These are phyloP conservation scores for Drosophila borealis DNA, from an alignment of 2,888 invertebrate species.

Conservation along the genomic window DNA sequence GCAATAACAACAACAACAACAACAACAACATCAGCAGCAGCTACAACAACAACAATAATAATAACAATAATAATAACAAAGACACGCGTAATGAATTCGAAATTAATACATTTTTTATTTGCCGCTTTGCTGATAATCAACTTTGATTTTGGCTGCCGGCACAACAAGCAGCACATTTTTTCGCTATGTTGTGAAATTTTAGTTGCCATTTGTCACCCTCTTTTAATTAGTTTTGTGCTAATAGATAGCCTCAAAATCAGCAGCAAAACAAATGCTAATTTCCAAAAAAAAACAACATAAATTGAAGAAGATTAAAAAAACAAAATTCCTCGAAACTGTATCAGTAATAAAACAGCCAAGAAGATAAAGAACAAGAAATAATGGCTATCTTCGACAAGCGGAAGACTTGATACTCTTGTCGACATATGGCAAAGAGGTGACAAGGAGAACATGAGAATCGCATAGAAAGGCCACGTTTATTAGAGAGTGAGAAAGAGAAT, in stretches of 20 bases:
- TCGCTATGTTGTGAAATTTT: slow-evolving; percentile 4
- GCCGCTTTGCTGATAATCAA: slow-evolving; percentile 55
- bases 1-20: slow-evolving; percentile 11
- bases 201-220: slow-evolving; percentile 45
- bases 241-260: slow-evolving; percentile 34
- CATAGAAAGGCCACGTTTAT: no score
- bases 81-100: slow-evolving; percentile 65
- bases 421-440: no score
- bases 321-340: neutral
- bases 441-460: no score
- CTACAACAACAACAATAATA: slow-evolving; percentile 18
- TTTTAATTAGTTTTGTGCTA: slow-evolving; percentile 63
- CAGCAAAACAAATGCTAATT: slow-evolving; percentile 34
- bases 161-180: slow-evolving; percentile 1
- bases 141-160: slow-evolving; percentile 53
- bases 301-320: neutral
- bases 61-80: slow-evolving; percentile 37
- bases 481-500: no score
- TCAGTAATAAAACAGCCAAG: neutral
- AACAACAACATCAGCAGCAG: slow-evolving; percentile 18
- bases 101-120: slow-evolving; percentile 70
- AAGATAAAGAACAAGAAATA: no score
- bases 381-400: no score
- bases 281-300: neutral
- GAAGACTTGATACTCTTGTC: no score